Conservation (phyloP, 2,113 vertebrate genomes). For the Hyperopisus bebe region DNA sequence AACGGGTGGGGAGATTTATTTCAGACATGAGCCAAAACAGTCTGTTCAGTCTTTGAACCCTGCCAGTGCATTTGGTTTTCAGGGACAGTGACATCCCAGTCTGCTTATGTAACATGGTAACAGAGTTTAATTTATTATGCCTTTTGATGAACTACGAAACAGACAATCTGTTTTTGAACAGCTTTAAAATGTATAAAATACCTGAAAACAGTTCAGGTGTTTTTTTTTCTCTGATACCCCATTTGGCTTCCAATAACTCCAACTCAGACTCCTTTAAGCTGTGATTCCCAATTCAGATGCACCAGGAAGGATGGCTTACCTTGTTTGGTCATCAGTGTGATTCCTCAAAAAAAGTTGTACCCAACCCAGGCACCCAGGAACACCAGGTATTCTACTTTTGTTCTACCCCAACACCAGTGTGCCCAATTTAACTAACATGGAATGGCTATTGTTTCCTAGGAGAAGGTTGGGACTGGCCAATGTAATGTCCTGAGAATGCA, state of each 20-base stretch:
- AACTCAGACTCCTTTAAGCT: not conserved
- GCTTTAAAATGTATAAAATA: not conserved
- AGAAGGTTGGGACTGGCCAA: not conserved
- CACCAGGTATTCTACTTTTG: not conserved
- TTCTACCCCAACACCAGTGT: not conserved
- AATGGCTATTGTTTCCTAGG: not conserved
- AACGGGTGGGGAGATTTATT: not conserved
- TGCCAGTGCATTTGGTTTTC: not conserved
- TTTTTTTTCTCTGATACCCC: not conserved
- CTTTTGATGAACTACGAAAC: not conserved
- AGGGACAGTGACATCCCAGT: not conserved
- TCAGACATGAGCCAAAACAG: not conserved
- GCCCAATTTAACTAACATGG: not conserved
- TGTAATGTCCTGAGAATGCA: not conserved
- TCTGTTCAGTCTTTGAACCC: not conserved
- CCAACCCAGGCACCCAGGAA: not conserved
- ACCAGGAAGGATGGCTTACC: not conserved
- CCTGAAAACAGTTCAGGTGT: not conserved
- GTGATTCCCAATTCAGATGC: not conserved
- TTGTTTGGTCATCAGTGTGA: not conserved
- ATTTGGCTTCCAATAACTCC: not conserved
- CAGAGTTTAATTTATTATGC: not conserved
- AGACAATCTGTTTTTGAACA: not conserved
- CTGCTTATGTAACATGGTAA: not conserved
- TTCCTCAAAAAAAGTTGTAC: not conserved